These are phyloP conservation scores for Patella vulgata DNA, from an alignment of 1,140 invertebrate genomes.

Conservation along the genomic window DNA sequence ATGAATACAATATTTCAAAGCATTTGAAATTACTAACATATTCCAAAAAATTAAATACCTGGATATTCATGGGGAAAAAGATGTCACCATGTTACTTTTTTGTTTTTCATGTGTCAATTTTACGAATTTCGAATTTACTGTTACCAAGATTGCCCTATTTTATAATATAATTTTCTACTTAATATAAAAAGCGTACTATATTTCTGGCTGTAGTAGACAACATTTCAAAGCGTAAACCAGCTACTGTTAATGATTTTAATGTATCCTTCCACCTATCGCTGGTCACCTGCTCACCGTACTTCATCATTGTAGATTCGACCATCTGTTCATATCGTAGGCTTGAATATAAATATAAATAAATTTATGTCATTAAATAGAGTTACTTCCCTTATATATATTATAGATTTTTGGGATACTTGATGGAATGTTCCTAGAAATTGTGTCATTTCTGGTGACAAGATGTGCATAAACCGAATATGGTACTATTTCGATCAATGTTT, in stretches of 20 bases:
- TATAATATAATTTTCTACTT: background rate
- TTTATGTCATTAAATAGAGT: no score
- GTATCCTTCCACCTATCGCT: slow-evolving; percentile 43
- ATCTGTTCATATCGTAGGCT: slow-evolving; percentile 40
- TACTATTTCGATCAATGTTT: no score
- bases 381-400: no score
- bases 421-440: no score
- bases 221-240: slow-evolving; percentile 51
- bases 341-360: slow-evolving; percentile 14
- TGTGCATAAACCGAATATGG: no score
- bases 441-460: no score
- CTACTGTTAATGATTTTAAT: slow-evolving; percentile 36
- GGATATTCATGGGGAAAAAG: background rate
- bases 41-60: slow-evolving; percentile 6
- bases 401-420: no score
- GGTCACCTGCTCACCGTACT: slow-evolving; percentile 44
- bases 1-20: slow-evolving; percentile 3
- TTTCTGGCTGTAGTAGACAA: slow-evolving; percentile 31
- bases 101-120: background rate
- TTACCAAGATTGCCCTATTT: background rate
- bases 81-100: background rate
- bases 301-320: slow-evolving; percentile 45
- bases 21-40: background rate
- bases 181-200: slow-evolving; percentile 22
- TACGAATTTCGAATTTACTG: background rate